phyloP scores from a whole-genome alignment of 2,113 vertebrate genomes.

The Deroptyus accipitrinus region DNA sequence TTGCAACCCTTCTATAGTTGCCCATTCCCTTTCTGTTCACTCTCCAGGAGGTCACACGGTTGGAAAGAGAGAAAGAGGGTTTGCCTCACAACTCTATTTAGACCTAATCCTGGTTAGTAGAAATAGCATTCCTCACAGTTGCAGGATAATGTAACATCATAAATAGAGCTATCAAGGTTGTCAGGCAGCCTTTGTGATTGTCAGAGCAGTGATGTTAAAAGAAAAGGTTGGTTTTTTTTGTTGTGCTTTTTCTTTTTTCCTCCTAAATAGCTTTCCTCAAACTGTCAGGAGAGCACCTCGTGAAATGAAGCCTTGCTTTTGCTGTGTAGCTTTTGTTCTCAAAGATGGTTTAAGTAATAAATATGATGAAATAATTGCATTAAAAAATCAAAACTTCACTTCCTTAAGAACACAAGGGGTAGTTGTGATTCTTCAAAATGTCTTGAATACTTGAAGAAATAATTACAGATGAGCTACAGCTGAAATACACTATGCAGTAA shows the following conservation, averaged over 20 bases:
- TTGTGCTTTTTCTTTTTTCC: not conserved
- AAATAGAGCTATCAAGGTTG: constrained; percentile 72
- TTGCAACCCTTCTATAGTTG: not conserved
- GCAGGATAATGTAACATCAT: constrained; percentile 65
- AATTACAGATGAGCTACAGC: constrained; percentile 44
- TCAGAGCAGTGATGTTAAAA: constrained; percentile 66
- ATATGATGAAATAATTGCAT: constrained; percentile 71
- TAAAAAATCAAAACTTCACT: constrained; percentile 66
- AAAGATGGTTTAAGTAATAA: constrained; percentile 56
- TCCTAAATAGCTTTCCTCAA: constrained; percentile 44
- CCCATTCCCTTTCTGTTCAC: not conserved
- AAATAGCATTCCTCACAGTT: constrained; percentile 52
- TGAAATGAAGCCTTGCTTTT: constrained; percentile 59
- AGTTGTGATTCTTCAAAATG: constrained; percentile 52
- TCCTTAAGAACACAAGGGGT: constrained; percentile 29
- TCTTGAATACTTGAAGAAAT: constrained; percentile 41
- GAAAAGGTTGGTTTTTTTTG: not conserved
- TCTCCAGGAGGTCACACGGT: not conserved
- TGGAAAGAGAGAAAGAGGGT: not conserved
- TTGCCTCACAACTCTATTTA: constrained; percentile 51
- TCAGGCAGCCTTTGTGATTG: constrained; percentile 68
- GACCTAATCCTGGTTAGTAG: constrained; percentile 38
- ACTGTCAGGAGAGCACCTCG: constrained; percentile 59
- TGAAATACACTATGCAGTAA: not conserved
- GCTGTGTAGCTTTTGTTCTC: constrained; percentile 46